phyloP scores from a whole-genome alignment of 2,888 invertebrate genomes.

The Pyrgus malvae region DNA sequence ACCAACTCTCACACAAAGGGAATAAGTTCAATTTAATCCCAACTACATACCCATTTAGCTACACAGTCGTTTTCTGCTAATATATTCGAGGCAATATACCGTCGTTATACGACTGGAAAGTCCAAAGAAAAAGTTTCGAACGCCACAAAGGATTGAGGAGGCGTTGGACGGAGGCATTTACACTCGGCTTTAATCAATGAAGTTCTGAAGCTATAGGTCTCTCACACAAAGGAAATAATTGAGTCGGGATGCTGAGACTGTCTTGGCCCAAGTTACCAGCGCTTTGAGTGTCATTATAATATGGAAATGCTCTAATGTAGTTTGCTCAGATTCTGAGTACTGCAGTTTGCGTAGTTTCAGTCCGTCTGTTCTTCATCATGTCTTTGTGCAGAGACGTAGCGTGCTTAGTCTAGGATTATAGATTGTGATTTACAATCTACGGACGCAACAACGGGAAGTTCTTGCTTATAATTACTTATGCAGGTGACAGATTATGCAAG shows the following conservation, averaged over 20 bases:
- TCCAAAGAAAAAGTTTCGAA: constrained; percentile 53
- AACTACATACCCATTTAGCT: too few species aligned
- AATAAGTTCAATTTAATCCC: background rate
- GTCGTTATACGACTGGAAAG: constrained; percentile 4
- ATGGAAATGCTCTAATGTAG: background rate
- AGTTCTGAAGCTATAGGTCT: constrained; percentile 63
- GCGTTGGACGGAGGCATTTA: constrained; percentile 58
- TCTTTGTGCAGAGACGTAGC: too few species aligned
- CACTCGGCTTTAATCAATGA: constrained; percentile 75
- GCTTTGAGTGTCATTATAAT: background rate
- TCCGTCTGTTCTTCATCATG: too few species aligned
- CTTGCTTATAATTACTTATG: too few species aligned
- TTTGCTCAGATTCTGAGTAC: too few species aligned
- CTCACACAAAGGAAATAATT: constrained; percentile 73
- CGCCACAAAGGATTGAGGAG: constrained; percentile 50
- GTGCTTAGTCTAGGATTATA: too few species aligned
- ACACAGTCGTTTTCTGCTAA: background rate
- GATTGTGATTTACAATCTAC: too few species aligned
- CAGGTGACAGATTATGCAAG: too few species aligned
- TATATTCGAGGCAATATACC: background rate
- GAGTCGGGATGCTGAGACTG: constrained; percentile 44
- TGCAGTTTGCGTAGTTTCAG: too few species aligned
- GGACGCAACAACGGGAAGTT: too few species aligned
- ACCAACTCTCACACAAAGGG: background rate
- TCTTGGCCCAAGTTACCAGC: constrained; percentile 18